Evolutionary conservation across 2,888 invertebrate species (phyloP).

Genomic region (Leucania comma): DNA sequence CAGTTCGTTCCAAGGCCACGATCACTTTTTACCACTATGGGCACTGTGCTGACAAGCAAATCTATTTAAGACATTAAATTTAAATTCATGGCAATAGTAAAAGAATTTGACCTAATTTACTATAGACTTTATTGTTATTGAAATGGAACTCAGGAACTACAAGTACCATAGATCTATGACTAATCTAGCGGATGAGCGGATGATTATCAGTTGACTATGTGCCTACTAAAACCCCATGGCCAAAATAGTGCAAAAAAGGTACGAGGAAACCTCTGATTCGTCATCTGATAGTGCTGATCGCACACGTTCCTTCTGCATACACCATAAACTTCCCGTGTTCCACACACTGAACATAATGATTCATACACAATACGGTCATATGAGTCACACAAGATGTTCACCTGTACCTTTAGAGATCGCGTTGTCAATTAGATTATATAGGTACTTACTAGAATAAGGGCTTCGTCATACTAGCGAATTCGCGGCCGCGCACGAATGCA

Average conservation of each 20-base stretch:
- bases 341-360: slow-evolving; percentile 72
- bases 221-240: slow-evolving; percentile 30
- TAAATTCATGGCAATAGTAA: neutral
- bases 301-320: slow-evolving; percentile 68
- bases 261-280: slow-evolving; percentile 50
- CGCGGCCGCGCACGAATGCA: neutral
- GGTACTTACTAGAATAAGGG: slow-evolving; percentile 26
- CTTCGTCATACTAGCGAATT: slow-evolving; percentile 16
- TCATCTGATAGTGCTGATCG: slow-evolving; percentile 62
- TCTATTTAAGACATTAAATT: neutral
- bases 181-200: slow-evolving; percentile 23
- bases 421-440: slow-evolving; percentile 59
- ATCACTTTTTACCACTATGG: neutral
- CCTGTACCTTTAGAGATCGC: slow-evolving; percentile 65
- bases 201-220: neutral
- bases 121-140: neutral
- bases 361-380: slow-evolving; percentile 60
- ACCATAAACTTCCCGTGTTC: slow-evolving; percentile 73
- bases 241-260: slow-evolving; percentile 39
- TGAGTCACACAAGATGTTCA: slow-evolving; percentile 73
- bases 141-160: neutral
- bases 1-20: no score
- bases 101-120: neutral
- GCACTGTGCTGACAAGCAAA: neutral
- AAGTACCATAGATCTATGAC: slow-evolving; percentile 17